Evolutionary conservation across 2,113 vertebrate species (phyloP).

Genomic region (Alligator sinensis): DNA sequence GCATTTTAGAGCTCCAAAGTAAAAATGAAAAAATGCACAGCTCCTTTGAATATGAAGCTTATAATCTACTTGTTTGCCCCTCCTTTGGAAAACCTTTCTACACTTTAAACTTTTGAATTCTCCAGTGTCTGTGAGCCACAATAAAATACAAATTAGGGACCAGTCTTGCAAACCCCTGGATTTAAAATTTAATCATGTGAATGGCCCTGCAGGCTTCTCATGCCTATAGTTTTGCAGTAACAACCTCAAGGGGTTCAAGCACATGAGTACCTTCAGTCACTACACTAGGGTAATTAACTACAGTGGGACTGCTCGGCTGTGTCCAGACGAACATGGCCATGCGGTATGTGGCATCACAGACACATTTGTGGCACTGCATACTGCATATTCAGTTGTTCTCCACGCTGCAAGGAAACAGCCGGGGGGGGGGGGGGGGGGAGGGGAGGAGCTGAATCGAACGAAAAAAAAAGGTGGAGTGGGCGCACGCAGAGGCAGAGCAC

Average conservation of each 20-base stretch:
- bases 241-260: neutral
- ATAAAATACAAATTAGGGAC: neutral
- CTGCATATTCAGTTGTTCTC: too few species aligned
- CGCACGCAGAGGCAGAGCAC: too few species aligned
- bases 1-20: neutral
- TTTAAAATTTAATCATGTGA: neutral
- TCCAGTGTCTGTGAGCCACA: neutral
- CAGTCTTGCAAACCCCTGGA: neutral
- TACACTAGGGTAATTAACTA: accelerated
- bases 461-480: too few species aligned
- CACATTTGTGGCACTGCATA: too few species aligned
- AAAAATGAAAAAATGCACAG: neutral
- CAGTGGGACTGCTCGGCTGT: neutral
- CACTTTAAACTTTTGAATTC: neutral
- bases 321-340: too few species aligned
- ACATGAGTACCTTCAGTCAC: neutral
- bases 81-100: neutral
- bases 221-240: neutral
- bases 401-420: too few species aligned
- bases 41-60: neutral
- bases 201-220: neutral
- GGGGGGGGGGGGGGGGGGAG: too few species aligned
- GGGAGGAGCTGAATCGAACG: too few species aligned
- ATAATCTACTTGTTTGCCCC: neutral
- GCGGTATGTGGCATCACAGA: too few species aligned